Base-by-base conservation (phyloP, 2,113 vertebrate species). In the Thomomys bottae region DNA sequence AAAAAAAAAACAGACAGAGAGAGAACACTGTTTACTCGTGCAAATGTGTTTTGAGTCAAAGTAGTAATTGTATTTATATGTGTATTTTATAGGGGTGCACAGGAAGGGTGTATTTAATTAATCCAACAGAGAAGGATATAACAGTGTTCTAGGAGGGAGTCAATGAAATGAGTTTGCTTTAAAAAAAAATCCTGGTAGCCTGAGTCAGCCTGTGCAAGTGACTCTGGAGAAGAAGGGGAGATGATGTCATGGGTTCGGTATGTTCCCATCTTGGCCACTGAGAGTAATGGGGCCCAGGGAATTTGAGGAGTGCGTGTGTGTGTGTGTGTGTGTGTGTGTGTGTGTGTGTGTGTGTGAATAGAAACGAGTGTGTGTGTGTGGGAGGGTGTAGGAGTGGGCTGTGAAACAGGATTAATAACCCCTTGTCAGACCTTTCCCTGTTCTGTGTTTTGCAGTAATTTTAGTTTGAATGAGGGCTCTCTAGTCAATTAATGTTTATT, bases 381-480 rank as follows among this genome's bases (percentile, higher is more conserved):
- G 0, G 66, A 75, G 81, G 24, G 26, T 84, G 76, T 76, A 67
- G 36, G 82, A 88, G 85, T 5, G 4, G 70, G 38, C 79, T 92
- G 73, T 94, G 91, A 91, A 94, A 93, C 94, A 92, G 94, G 57
- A 94, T 94, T 96, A 75, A 2, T 84, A 96, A 92, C 95, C 96
- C 89, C 96, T 95, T 92, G 93, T 95, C 94, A 94, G 89, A 91
- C 89, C 89, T 94, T 96, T 76, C 91, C 71, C 45, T 84, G 87
- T 40, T 0, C 83, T 80, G 94, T 94, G 95, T 97, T 97, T 98
- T 95, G 96, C 96, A 96, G 95, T 96, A 84, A 95, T 97, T 96
- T 97, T 95, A 95, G 95, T 96, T 95, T 97, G 96, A 97, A 95
- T 93, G 94, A 96, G 93, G 94, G 92, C 95, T 96, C 95, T 97